phyloP scores from a whole-genome alignment of 2,888 invertebrate genomes.

The Pammene fasciana region DNA sequence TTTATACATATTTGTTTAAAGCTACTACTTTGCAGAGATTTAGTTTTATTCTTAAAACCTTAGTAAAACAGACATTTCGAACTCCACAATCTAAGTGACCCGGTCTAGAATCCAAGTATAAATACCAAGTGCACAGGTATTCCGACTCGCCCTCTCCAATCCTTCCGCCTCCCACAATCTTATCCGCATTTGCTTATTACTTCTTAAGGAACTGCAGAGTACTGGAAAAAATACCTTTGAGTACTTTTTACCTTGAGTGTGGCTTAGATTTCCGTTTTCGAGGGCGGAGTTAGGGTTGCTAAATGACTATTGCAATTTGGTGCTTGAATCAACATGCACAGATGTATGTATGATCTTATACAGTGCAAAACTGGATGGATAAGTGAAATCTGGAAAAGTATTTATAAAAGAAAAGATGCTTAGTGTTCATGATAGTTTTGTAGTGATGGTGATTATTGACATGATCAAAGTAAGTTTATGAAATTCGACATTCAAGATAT shows the following conservation, averaged over 20 bases:
- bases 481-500: no score
- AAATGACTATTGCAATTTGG: background rate
- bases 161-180: conserved; percentile 43
- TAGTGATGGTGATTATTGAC: no score
- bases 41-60: no score
- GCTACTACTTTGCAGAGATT: no score
- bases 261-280: conserved; percentile 22
- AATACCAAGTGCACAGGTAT: conserved; percentile 27
- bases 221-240: conserved; percentile 38
- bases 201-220: conserved; percentile 43
- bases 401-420: no score
- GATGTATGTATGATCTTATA: no score
- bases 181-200: conserved; percentile 47
- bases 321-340: background rate
- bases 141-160: conserved; percentile 38
- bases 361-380: no score
- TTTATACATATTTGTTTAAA: background rate
- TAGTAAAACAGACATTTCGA: background rate
- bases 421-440: no score
- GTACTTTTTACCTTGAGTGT: conserved; percentile 31
- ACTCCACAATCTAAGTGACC: background rate
- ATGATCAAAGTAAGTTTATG: no score
- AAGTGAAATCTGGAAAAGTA: no score
- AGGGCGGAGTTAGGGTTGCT: conserved; percentile 8
- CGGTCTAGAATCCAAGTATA: conserved; percentile 9